These are phyloP conservation scores for Nemoura dubitans DNA, from an alignment of 2,888 invertebrate genomes.

Conservation along the genomic window DNA sequence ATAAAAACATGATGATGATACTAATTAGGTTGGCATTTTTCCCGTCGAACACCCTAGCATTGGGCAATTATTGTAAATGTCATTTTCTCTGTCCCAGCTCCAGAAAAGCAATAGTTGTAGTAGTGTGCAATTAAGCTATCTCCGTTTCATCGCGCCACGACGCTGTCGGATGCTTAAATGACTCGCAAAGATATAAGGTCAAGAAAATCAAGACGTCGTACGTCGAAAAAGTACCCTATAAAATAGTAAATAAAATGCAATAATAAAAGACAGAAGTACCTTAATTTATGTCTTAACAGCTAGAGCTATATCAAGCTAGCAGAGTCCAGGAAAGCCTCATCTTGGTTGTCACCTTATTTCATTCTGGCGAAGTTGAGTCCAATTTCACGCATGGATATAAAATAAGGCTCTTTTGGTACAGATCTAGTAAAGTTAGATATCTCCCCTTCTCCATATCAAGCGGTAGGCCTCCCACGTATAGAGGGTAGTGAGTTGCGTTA, in stretches of 20 bases:
- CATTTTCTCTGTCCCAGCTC: not conserved
- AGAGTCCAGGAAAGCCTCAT: not conserved
- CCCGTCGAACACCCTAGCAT: not conserved
- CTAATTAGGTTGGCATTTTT: constrained; percentile 25
- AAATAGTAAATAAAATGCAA: constrained; percentile 39
- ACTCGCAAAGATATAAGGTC: not conserved
- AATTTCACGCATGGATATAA: constrained; percentile 35
- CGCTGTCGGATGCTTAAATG: not conserved
- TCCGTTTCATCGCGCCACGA: not conserved
- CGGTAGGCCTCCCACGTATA: not conserved
- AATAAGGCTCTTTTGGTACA: constrained; percentile 20
- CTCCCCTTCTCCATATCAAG: too few species aligned
- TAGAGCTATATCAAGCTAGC: not conserved
- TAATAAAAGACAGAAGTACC: constrained; percentile 33
- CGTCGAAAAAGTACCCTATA: constrained; percentile 34
- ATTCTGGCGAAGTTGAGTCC: constrained; percentile 35
- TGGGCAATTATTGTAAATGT: constrained; percentile 25
- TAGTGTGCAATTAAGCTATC: constrained; percentile 17
- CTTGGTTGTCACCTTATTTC: constrained; percentile 37
- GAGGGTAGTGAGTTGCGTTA: too few species aligned
- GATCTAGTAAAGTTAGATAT: constrained; percentile 3
- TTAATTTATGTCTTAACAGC: constrained; percentile 24
- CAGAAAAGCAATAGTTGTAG: not conserved
- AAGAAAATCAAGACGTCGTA: constrained; percentile 25
- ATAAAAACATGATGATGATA: constrained; percentile 12